These are phyloP conservation scores for Ganaspis brasiliensis DNA, from an alignment of 2,888 invertebrate genomes.

Conservation along the genomic window DNA sequence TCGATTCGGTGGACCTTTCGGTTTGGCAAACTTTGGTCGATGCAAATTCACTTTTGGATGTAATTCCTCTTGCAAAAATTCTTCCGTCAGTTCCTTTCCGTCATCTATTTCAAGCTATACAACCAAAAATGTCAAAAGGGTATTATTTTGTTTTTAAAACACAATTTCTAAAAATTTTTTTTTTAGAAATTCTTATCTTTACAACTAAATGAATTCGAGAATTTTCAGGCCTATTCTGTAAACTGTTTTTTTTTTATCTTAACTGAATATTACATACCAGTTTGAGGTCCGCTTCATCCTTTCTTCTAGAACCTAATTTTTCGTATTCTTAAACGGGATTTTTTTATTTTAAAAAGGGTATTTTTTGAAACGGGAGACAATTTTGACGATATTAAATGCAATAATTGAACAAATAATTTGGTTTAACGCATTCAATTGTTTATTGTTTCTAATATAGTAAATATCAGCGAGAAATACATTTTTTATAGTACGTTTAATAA, in stretches of 20 bases:
- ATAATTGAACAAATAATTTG: constrained; percentile 23
- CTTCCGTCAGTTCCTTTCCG: constrained; percentile 94
- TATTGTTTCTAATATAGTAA: constrained; percentile 45
- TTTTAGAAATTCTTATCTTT: too few relatives aligned
- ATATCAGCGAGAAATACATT: constrained; percentile 77
- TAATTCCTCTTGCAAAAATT: constrained; percentile 94
- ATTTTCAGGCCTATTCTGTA: constrained; percentile 78
- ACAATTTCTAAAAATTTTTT: constrained; percentile 32
- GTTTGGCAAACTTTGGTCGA: constrained; percentile 96
- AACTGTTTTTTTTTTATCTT: constrained; percentile 62
- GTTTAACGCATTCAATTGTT: constrained; percentile 43
- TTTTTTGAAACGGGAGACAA: background rate
- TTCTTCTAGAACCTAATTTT: constrained; percentile 22
- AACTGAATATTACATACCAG: constrained; percentile 73
- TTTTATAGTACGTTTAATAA: constrained; percentile 63
- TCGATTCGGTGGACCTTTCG: constrained; percentile 96
- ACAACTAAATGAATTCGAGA: constrained; percentile 45
- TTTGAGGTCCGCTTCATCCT: constrained; percentile 60
- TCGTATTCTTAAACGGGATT: background rate
- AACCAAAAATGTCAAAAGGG: constrained; percentile 65
- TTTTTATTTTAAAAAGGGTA: too few relatives aligned
- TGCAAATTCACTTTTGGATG: constrained; percentile 95
- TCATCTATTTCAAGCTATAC: constrained; percentile 94
- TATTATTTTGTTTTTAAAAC: constrained; percentile 17
- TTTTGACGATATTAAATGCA: background rate